These are phyloP conservation scores for Merluccius polli DNA, from an alignment of 2,797 vertebrate species.

Conservation along the genomic window DNA sequence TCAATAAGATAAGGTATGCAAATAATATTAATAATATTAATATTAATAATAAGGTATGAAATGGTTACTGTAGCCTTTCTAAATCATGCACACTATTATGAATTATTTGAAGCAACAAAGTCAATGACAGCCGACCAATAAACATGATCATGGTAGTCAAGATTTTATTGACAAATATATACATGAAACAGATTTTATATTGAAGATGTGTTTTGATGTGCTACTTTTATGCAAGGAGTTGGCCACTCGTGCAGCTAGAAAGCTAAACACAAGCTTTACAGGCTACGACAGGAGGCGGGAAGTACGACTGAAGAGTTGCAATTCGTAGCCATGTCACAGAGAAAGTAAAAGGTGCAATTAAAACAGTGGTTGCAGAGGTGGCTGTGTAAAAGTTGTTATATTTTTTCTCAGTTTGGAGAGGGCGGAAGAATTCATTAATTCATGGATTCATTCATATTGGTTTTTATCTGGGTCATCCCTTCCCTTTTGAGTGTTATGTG, in stretches of 20 bases:
- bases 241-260: too few species aligned
- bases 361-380: neutral
- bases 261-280: neutral
- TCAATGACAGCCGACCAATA: too few species aligned
- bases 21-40: too few species aligned
- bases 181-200: neutral
- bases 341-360: neutral
- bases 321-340: neutral
- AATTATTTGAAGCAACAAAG: too few species aligned
- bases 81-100: too few species aligned
- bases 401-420: neutral
- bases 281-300: neutral
- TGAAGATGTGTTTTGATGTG: neutral
- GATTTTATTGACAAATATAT: neutral
- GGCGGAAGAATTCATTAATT: neutral
- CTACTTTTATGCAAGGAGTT: neutral
- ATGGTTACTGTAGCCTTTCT: too few species aligned
- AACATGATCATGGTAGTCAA: too few species aligned
- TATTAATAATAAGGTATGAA: too few species aligned
- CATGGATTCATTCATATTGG: conserved; percentile 1
- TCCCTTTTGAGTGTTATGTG: conserved; percentile 45
- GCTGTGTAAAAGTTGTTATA: neutral
- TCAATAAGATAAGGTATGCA: too few species aligned
- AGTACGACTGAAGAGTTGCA: neutral
- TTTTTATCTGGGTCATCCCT: conserved; percentile 23